Percentiles rank a stretch among this genome's conserved stretches.
Evolutionary conservation across 2,797 vertebrate genomes (phyloP).

Genomic region (Hydrocynus forskahlii): DNA sequence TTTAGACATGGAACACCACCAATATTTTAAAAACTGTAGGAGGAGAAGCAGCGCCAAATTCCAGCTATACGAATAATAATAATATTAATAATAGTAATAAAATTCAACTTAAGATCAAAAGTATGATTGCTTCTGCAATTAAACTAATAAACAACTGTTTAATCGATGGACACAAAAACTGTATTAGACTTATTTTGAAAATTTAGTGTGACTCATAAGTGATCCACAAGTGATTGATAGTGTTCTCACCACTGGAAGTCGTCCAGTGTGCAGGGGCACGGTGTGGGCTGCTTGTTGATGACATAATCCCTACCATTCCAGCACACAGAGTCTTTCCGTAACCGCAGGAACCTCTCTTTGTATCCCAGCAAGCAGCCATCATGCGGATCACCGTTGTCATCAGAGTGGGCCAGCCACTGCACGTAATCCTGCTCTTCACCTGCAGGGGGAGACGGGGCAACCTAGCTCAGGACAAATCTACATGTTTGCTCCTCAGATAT

Average conservation of each 20-base stretch:
- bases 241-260: constrained; percentile 90
- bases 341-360: constrained; percentile 87
- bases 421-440: constrained; percentile 88
- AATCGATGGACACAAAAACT: no score
- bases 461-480: neutral
- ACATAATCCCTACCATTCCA: constrained; percentile 88
- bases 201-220: neutral
- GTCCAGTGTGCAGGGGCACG: constrained; percentile 87
- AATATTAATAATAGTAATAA: no score
- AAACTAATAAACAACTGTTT: no score
- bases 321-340: constrained; percentile 90
- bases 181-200: no score
- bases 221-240: neutral
- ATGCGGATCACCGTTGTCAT: constrained; percentile 81
- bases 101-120: no score
- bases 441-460: constrained; percentile 61
- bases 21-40: no score
- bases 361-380: constrained; percentile 94
- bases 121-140: no score
- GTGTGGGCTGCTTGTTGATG: constrained; percentile 80
- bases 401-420: constrained; percentile 92
- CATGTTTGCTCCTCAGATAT: neutral
- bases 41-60: no score
- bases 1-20: no score
- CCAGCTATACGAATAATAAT: no score